A percentile compares a stretch with the other conserved stretches of the same genome.
These are phyloP conservation scores for Opisthocomus hoazin DNA, from an alignment of 2,113 vertebrate genomes.

Conservation along the genomic window DNA sequence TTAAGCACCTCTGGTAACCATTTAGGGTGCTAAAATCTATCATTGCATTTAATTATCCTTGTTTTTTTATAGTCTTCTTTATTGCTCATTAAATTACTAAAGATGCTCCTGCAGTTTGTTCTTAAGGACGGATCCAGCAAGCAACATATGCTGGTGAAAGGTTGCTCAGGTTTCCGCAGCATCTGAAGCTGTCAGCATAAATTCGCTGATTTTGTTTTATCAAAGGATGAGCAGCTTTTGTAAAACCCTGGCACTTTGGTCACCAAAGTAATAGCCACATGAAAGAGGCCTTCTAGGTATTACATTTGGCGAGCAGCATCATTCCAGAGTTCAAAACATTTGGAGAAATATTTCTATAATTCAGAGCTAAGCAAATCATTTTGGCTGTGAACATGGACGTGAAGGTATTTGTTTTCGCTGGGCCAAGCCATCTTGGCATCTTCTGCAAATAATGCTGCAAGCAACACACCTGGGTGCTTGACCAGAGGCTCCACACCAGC, in stretches of 20 bases:
- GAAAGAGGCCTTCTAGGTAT: conserved; percentile 42
- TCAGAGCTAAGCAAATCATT: conserved; percentile 40
- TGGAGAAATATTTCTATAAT: background rate
- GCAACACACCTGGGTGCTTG: background rate
- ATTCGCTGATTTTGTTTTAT: conserved; percentile 58
- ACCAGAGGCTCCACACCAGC: background rate
- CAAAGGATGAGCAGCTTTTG: conserved; percentile 43
- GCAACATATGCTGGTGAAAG: conserved; percentile 1
- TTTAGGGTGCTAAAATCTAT: conserved; percentile 51
- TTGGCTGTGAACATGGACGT: background rate
- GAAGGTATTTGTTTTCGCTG: background rate
- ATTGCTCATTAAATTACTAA: conserved; percentile 54
- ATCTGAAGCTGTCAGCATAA: conserved; percentile 48
- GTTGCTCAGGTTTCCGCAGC: conserved; percentile 47
- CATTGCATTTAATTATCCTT: conserved; percentile 43
- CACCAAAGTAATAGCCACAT: conserved; percentile 42
- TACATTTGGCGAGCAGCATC: conserved; percentile 11
- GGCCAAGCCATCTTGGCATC: background rate
- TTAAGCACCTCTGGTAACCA: conserved; percentile 48
- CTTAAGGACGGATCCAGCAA: conserved; percentile 32
- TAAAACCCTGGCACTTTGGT: conserved; percentile 46
- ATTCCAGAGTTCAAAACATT: conserved; percentile 29
- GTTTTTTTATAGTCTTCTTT: conserved; percentile 15
- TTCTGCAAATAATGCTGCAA: background rate
- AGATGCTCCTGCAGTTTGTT: conserved; percentile 35